Evolutionary conservation across 2,113 vertebrate species (phyloP).

Genomic region (Pseudolaguvia tuberculata): DNA sequence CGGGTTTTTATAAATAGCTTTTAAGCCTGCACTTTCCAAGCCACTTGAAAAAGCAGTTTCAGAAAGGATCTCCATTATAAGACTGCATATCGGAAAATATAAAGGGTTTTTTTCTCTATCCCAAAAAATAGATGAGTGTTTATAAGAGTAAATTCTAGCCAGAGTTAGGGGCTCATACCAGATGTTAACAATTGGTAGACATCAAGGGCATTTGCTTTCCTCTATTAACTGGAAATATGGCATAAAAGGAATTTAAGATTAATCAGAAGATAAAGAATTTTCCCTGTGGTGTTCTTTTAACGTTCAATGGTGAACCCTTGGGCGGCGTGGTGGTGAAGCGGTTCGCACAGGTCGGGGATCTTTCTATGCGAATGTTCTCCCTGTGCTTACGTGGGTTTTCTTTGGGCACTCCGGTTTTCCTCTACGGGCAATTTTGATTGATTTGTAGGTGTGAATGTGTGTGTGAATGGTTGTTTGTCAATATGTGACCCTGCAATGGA

Average conservation of each 20-base stretch:
- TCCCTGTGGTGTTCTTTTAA: background rate
- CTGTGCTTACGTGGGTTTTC: too few relatives aligned
- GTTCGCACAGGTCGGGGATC: background rate
- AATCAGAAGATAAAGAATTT: background rate
- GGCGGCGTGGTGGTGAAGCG: too few relatives aligned
- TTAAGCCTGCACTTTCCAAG: constrained; percentile 58
- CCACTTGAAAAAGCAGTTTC: constrained; percentile 5
- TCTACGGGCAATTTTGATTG: too few relatives aligned
- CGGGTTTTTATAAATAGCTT: constrained; percentile 58
- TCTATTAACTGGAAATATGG: constrained; percentile 1
- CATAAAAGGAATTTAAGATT: background rate
- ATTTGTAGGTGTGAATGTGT: too few relatives aligned
- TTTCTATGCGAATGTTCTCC: too few relatives aligned
- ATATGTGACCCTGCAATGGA: too few relatives aligned
- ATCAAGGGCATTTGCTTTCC: constrained; percentile 5
- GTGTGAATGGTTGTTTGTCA: too few relatives aligned
- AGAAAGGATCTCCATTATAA: constrained; percentile 4
- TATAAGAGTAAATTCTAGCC: constrained; percentile 7
- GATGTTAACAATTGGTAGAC: constrained; percentile 5
- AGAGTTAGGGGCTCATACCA: background rate
- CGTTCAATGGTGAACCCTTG: background rate
- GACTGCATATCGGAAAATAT: constrained; percentile 8
- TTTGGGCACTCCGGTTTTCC: too few relatives aligned
- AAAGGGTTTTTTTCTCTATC: background rate
- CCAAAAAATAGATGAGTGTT: background rate